Conservation (phyloP, 2,888 invertebrate genomes). For the Eupithecia subumbrata region DNA sequence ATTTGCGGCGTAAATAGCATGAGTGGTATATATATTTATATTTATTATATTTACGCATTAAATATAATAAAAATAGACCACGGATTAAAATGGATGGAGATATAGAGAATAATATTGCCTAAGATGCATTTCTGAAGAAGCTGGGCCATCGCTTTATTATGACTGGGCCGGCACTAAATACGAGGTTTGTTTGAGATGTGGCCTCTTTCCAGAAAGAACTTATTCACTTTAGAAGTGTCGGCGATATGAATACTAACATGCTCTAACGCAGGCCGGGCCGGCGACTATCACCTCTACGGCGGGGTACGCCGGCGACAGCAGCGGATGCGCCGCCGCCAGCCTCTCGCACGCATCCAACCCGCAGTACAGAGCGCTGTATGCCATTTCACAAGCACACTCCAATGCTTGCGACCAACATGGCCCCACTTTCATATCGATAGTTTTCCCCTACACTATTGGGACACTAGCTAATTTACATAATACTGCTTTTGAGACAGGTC, state of each 20-base stretch:
- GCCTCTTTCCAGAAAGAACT: too few species aligned
- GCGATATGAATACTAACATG: conserved; percentile 65
- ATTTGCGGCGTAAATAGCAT: too few species aligned
- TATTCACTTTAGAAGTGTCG: too few species aligned
- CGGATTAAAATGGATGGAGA: too few species aligned
- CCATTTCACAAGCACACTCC: conserved; percentile 67
- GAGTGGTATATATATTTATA: too few species aligned
- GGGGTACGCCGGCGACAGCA: conserved; percentile 69
- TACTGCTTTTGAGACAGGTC: not conserved
- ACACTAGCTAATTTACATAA: not conserved
- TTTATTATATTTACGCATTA: too few species aligned
- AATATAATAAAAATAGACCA: too few species aligned
- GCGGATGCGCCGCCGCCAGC: conserved; percentile 60
- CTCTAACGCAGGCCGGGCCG: conserved; percentile 64
- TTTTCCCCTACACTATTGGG: not conserved
- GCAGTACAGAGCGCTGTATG: conserved; percentile 69
- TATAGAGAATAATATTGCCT: too few species aligned
- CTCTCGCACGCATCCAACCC: conserved; percentile 64
- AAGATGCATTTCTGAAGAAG: not conserved
- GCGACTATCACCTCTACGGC: conserved; percentile 69
- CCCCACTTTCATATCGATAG: conserved; percentile 51
- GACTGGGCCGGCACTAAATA: not conserved
- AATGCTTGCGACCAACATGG: conserved; percentile 63
- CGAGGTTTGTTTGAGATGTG: not conserved
- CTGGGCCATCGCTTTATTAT: not conserved